phyloP scores from a whole-genome alignment of 2,797 vertebrate genomes.

The Mus caroli region DNA sequence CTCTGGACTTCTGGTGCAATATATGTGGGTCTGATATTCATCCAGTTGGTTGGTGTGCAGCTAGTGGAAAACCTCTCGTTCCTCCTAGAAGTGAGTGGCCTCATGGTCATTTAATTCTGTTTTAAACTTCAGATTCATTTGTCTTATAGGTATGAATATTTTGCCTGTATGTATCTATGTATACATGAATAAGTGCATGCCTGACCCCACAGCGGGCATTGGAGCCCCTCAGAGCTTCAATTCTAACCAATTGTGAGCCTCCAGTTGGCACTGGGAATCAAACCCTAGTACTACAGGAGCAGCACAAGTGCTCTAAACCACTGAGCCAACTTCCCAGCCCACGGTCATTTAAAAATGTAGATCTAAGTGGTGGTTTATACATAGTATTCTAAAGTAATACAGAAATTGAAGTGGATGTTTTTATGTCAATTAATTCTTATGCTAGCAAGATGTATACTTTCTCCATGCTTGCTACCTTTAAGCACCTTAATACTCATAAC shows the following conservation, averaged over 20 bases:
- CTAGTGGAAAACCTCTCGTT: conserved; percentile 97
- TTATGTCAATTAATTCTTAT: conserved; percentile 25
- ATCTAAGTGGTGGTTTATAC: neutral
- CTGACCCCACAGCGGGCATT: neutral
- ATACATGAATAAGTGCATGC: neutral
- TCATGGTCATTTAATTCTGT: neutral
- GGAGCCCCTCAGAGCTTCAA: neutral
- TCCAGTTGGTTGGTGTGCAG: conserved; percentile 98
- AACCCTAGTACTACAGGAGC: neutral
- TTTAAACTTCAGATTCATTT: neutral
- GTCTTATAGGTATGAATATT: neutral
- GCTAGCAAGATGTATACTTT: neutral
- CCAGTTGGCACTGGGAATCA: neutral
- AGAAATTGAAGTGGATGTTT: conserved; percentile 42
- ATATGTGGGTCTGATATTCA: conserved; percentile 96
- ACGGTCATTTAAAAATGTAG: neutral
- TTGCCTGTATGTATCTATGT: neutral
- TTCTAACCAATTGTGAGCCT: neutral
- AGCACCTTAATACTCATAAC: neutral
- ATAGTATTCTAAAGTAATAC: neutral
- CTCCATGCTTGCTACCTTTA: conserved; percentile 26
- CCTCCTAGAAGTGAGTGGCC: conserved; percentile 96
- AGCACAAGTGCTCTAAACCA: neutral
- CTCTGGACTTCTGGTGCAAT: conserved; percentile 98
- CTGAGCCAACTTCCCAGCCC: neutral